Conservation (phyloP, 2,113 vertebrate genomes). For the Centropus unirufus region DNA sequence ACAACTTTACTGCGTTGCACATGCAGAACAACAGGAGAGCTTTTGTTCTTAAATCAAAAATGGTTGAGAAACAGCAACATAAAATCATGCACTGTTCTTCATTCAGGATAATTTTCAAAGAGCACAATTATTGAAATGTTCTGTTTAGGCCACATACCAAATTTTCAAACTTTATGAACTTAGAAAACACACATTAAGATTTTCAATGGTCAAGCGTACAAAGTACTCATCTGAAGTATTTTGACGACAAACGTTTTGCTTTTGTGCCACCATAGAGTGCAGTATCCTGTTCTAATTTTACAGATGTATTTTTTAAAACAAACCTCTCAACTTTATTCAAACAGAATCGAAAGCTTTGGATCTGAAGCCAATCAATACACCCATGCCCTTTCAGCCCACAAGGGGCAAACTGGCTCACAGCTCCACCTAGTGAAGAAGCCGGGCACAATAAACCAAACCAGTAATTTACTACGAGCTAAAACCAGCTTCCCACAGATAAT, state of each 20-base stretch:
- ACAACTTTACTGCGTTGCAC: neutral
- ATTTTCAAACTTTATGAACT: neutral
- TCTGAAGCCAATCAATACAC: neutral
- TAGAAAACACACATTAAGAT: neutral
- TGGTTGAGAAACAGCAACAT: neutral
- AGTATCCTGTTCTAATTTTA: neutral
- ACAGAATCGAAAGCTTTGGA: neutral
- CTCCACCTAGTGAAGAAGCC: constrained; percentile 60
- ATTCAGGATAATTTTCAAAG: neutral
- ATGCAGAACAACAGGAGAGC: neutral
- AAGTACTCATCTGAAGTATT: neutral
- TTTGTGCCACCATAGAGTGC: neutral
- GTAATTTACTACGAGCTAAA: rapidly evolving
- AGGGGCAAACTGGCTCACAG: neutral
- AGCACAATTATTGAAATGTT: neutral
- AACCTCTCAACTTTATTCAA: neutral
- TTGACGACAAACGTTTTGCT: neutral
- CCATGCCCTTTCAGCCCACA: neutral
- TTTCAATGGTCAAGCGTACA: neutral
- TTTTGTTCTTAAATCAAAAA: neutral
- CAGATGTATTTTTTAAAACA: neutral
- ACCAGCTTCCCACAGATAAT: neutral
- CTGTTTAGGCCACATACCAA: neutral
- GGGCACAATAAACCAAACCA: neutral
- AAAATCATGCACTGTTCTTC: neutral